A percentile compares a stretch with the other conserved stretches of the same genome.
Evolutionary conservation across 2,888 invertebrate genomes (phyloP).

Genomic region (Harpalus rufipes): DNA sequence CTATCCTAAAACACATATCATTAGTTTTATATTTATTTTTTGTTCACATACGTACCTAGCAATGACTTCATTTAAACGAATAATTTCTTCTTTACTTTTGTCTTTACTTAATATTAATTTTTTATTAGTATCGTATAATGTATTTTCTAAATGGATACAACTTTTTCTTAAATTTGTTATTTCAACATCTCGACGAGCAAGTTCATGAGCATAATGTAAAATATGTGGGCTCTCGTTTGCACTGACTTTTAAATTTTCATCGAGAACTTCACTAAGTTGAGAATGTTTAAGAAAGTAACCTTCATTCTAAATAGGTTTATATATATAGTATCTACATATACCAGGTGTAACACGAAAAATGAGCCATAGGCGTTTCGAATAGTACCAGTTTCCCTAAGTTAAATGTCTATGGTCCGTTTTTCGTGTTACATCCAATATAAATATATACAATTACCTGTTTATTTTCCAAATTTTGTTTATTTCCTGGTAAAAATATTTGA

Average conservation of each 20-base stretch:
- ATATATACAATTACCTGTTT: conserved; percentile 71
- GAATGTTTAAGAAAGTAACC: conserved; percentile 46
- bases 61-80: conserved; percentile 82
- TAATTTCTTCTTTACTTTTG: conserved; percentile 76
- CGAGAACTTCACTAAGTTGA: conserved; percentile 43
- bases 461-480: conserved; percentile 72
- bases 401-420: too few species aligned
- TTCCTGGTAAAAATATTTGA: conserved; percentile 78
- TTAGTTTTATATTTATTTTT: not conserved
- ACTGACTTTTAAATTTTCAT: conserved; percentile 21
- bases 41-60: conserved; percentile 77
- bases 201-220: conserved; percentile 90
- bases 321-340: conserved; percentile 17
- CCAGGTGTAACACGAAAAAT: not conserved
- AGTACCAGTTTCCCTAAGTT: too few species aligned
- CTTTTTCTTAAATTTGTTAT: conserved; percentile 85
- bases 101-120: conserved; percentile 54
- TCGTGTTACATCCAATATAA: conserved; percentile 10
- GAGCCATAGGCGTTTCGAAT: too few species aligned
- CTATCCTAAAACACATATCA: conserved; percentile 78
- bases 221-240: conserved; percentile 85
- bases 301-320: conserved; percentile 6
- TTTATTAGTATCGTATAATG: conserved; percentile 62
- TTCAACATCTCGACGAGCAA: conserved; percentile 89
- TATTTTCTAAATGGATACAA: conserved; percentile 69